Percentiles rank a stretch among this genome's conserved stretches.
These are phyloP conservation scores for Drosophila nebulosa DNA, from an alignment of 1,140 invertebrate genomes.

Conservation along the genomic window DNA sequence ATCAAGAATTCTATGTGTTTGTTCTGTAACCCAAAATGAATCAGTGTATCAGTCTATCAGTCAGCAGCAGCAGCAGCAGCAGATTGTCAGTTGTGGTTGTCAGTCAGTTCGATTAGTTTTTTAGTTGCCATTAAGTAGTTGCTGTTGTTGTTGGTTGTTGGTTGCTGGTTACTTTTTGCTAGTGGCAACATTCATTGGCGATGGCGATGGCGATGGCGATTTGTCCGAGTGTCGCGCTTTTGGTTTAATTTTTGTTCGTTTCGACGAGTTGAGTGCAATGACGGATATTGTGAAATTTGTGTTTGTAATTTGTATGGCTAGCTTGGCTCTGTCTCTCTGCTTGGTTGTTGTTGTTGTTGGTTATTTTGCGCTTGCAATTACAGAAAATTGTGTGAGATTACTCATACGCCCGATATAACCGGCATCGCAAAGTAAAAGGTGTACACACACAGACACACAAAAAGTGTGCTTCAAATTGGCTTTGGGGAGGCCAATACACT, in stretches of 20 bases:
- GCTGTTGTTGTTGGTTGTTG: not conserved
- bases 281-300: slow-evolving; percentile 75
- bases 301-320: slow-evolving; percentile 67
- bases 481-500: slow-evolving; percentile 69
- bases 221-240: slow-evolving; percentile 58
- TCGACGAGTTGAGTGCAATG: slow-evolving; percentile 72
- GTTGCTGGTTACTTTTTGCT: no score
- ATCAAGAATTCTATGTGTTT: not conserved
- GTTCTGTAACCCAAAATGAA: not conserved
- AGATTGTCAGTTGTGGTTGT: slow-evolving; percentile 33
- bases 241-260: slow-evolving; percentile 62
- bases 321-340: slow-evolving; percentile 7
- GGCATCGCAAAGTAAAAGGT: slow-evolving; percentile 74
- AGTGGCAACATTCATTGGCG: slow-evolving; percentile 5
- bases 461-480: slow-evolving; percentile 75
- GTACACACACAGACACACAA: slow-evolving; percentile 36
- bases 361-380: slow-evolving; percentile 57
- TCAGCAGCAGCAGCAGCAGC: no score
- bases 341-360: slow-evolving; percentile 19
- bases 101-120: slow-evolving; percentile 32
- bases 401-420: slow-evolving; percentile 76
- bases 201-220: slow-evolving; percentile 30
- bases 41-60: slow-evolving; percentile 3
- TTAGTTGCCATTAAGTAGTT: slow-evolving; percentile 19
- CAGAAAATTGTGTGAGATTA: slow-evolving; percentile 72